Evolutionary conservation across 1,140 invertebrate species (phyloP).

Genomic region (Drosophila yakuba): DNA sequence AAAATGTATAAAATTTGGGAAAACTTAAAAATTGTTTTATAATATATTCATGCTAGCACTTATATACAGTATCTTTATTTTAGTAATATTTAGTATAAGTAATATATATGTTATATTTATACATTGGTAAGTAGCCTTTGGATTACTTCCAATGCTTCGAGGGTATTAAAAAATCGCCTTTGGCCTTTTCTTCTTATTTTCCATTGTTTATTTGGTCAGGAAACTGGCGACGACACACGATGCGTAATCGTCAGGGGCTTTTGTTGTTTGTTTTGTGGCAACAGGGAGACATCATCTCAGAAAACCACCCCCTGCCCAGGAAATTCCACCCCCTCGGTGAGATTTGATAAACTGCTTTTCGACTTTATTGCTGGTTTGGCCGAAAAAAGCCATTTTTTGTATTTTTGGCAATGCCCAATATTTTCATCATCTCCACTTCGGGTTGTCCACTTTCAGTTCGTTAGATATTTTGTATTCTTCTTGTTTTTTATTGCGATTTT

Average conservation of each 20-base stretch:
- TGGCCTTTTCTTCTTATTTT: not conserved
- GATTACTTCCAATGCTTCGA: not conserved
- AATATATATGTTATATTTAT: too few relatives aligned
- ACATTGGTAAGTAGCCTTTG: not conserved
- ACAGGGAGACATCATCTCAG: constrained; percentile 5
- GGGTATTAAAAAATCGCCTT: constrained; percentile 8
- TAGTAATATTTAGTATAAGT: too few relatives aligned
- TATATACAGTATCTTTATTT: too few relatives aligned
- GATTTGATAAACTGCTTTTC: constrained; percentile 82
- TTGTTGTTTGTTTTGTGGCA: constrained; percentile 55
- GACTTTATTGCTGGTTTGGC: constrained; percentile 80
- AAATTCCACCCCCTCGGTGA: constrained; percentile 39
- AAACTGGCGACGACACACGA: constrained; percentile 27
- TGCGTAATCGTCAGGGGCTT: constrained; percentile 45
- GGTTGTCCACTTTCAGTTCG: constrained; percentile 33
- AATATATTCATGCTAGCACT: not conserved
- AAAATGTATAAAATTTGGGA: not conserved
- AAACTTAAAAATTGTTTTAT: not conserved
- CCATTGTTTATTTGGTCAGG: constrained; percentile 17
- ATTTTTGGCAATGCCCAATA: constrained; percentile 66
- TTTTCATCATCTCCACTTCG: constrained; percentile 38
- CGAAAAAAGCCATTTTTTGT: constrained; percentile 53
- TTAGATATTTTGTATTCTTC: constrained; percentile 26
- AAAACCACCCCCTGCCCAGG: too few relatives aligned
- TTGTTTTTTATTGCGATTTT: constrained; percentile 54